A percentile compares a stretch with the other conserved stretches of the same genome.
These are phyloP conservation scores for Cryptoblepharus egeriae DNA, from an alignment of 2,797 vertebrate genomes.

Conservation along the genomic window DNA sequence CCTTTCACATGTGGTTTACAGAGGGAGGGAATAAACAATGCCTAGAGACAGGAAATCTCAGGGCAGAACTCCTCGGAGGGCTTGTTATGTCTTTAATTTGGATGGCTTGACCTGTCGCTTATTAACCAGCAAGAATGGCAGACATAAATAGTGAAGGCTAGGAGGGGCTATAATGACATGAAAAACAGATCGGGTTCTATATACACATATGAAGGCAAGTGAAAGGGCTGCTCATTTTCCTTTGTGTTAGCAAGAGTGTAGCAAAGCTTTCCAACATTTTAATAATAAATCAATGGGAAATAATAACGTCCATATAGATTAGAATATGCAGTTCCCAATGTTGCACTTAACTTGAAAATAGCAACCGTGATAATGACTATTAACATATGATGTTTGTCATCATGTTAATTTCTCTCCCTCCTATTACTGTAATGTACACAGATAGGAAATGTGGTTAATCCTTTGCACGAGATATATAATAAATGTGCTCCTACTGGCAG, in stretches of 20 bases:
- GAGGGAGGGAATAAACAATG: constrained; percentile 54
- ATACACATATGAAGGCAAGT: constrained; percentile 32
- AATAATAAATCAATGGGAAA: constrained; percentile 4
- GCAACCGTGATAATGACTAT: not conserved
- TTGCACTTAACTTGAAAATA: constrained; percentile 17
- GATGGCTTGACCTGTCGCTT: constrained; percentile 71
- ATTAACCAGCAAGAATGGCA: constrained; percentile 70
- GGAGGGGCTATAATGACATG: constrained; percentile 71
- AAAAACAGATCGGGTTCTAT: constrained; percentile 64
- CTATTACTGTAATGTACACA: constrained; percentile 43
- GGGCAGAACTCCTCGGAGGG: constrained; percentile 59
- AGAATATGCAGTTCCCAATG: not conserved
- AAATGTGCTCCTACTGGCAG: constrained; percentile 2
- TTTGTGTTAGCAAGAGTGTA: constrained; percentile 35
- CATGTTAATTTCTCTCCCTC: constrained; percentile 41
- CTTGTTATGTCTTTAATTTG: constrained; percentile 77
- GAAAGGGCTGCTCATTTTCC: constrained; percentile 45
- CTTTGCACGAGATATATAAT: constrained; percentile 46
- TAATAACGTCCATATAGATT: constrained; percentile 14
- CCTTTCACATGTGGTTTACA: constrained; percentile 48
- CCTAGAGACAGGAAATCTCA: constrained; percentile 57
- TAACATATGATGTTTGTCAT: not conserved
- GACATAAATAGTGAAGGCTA: constrained; percentile 72
- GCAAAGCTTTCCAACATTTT: constrained; percentile 43
- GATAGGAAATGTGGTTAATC: constrained; percentile 20